Base-by-base conservation (phyloP, 1,140 invertebrate genomes). In the Neodiprion virginianus region DNA sequence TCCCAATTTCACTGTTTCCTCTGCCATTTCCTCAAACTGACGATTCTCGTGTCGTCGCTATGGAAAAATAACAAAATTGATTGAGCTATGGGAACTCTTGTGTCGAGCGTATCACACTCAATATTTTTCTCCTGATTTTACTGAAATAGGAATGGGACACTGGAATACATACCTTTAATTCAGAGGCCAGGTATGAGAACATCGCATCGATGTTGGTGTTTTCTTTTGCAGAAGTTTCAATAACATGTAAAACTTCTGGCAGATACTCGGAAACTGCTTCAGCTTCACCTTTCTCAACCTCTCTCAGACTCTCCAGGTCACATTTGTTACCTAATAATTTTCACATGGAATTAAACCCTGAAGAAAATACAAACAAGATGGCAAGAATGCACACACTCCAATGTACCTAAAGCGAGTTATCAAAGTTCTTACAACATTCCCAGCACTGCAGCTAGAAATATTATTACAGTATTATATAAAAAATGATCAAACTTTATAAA, bases 211-310 rank as follows among this genome's bases (percentile, higher is more conserved):
- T 94, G 88, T 98, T 98, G 66, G 95, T 96, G 81, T 97, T 96
- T 81, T 96, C 95, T 89, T 98, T 98, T 70, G 96, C 97, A 77
- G 96, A 97, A 9, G 96, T 96, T 89, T 98, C 96, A 87, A 98
- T 90, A 12, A 95, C 92, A 85, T 94, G 93, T 82, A 96, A 90
- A 61, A 96, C 93, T 89, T 96, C 95, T 65, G 94, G 94, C 81
- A 95, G 92, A 87, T 95, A 95, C 80, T 96, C 92, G 82, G 95
- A 94, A 86, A 97, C 93, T 61, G 93, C 92, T 84, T 95, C 93
- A 7, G 95, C 96, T 88, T 97, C 96, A 76, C 92, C 92, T 78
- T 92, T 92, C 81, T 95, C 93, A 10, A 98, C 96, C 88, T 97
- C 95, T 68, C 96, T 84, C 76, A 94, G 89, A 69, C 91, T 90